These are phyloP conservation scores for Limnodromus scolopaceus DNA, from an alignment of 2,797 vertebrate genomes.

Conservation along the genomic window DNA sequence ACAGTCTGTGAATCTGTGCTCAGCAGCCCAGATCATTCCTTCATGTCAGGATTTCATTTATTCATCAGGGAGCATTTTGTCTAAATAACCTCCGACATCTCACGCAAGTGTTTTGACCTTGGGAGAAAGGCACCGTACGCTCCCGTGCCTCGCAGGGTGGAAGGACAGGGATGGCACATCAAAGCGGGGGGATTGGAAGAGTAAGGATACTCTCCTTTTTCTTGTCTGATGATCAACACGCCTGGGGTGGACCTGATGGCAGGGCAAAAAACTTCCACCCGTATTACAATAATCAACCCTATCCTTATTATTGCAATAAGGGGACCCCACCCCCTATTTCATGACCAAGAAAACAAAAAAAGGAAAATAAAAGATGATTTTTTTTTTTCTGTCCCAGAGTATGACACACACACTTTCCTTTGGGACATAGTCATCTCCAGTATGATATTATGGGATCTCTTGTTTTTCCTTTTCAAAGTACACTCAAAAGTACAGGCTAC, in stretches of 20 bases:
- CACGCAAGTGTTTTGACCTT: rapidly evolving
- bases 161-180: rapidly evolving
- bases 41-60: neutral
- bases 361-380: rapidly evolving
- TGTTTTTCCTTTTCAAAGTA: rapidly evolving
- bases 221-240: too few species aligned
- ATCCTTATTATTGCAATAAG: rapidly evolving
- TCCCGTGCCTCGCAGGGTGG: rapidly evolving
- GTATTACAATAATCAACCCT: rapidly evolving
- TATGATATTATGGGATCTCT: rapidly evolving
- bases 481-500: rapidly evolving
- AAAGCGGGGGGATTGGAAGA: neutral
- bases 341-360: too few species aligned
- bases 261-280: neutral
- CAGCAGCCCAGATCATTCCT: neutral
- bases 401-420: rapidly evolving
- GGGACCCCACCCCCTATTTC: rapidly evolving
- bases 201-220: neutral
- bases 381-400: too few species aligned
- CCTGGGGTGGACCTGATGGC: too few species aligned
- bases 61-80: neutral
- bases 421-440: neutral
- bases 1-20: neutral
- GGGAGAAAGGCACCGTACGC: rapidly evolving
- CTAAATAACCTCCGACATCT: neutral